Evolutionary conservation across 2,113 vertebrate species (phyloP), one percentile per base, ranked within the genome.

Genomic region (Sinocyclocheilus grahami): DNA sequence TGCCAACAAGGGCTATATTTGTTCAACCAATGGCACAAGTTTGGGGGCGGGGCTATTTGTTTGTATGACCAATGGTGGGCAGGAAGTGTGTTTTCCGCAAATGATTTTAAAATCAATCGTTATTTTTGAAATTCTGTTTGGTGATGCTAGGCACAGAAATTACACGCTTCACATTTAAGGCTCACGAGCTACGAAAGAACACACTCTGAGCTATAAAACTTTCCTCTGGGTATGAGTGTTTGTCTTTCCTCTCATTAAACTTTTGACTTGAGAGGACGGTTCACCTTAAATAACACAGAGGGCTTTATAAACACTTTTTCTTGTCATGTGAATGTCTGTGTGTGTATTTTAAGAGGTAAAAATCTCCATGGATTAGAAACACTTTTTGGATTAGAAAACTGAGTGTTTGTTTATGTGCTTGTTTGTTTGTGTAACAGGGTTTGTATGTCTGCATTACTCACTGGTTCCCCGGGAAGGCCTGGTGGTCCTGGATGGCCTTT

Each of bases 391-490:
- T 27, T 27, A 27, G 27, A 27, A 27, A 27, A 27, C 27, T 27
- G 9, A 55, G 4, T 63, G 27, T 63, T 37, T 74, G 75, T 75
- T 55, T 30, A 13, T 22, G 37, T 65, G 78, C 27, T 86, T 76
- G 72, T 82, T 78, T 69, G 74, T 63, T 33, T 51, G 63, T 63
- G 69, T 58, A 27, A 74, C 18, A 30, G 13, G 30, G 46, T 75
- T 75, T 51, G 33, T 12, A n/a, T 0, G 18, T 63, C 20, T 86
- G 90, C 79, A 13, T 77, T 87, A 95, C 97, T 97, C 91, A 99
- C 98, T 93, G 96, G 92, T 90, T 99, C 97, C 95, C 98, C 98
- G 63, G 98, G 97, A 87, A 98, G 96, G 91, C 98, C 97, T 48
- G 95, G 92, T 12, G 97, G 96, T 94, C 98, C 98, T 86, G 95